Base-by-base conservation (phyloP, 2,797 vertebrate genomes). In the Linurgus olivaceus region DNA sequence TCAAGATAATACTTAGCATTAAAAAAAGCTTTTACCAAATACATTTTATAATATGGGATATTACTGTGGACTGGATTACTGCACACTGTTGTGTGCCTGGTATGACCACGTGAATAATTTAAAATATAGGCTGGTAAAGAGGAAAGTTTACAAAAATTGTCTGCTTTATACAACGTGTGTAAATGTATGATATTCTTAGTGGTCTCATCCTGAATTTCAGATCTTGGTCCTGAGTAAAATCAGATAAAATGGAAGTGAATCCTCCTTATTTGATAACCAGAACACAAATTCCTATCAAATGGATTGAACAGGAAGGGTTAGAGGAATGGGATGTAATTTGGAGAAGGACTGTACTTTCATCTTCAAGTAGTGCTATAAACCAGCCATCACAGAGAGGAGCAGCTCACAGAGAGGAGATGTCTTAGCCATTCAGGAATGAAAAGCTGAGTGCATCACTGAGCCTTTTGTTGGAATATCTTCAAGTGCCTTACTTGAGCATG, bases 71-170 rank as follows among this genome's bases (percentile, higher is more conserved):
- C 78, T 84, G 73, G 82, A 28, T 95, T 96, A 55, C 90, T 76
- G 70, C 23, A 88, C 37, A 24, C 10, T 7, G 57, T 31, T 81
- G 66, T 93, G 68, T 93, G 78, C 79, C 66, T 82, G 51, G 52
- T 45, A 90, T 92, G 58, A 80, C 86, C 77, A 52, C 67, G 88
- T 75, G 84, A 96, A 72, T 77, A 71, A 80, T 77, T 84, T 88
- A 78, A 95, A 95, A 88, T 86, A 85, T 3, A 80, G 92, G 45
- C 80, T 86, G 42, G 58, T 37, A 59, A 88, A 79, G 51, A 71
- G 57, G 83, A 85, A 80, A 73, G 76, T 50, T 67, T 78, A 35
- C 7, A 77, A 24, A 88, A 75, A 33, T 29, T 57, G 24, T 38
- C 26, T 96, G 80, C 66, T 91, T n/a, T 17, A 28, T 18, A 38